These are phyloP conservation scores for Euspilapteryx auroguttella DNA, from an alignment of 2,888 invertebrate genomes.

Conservation along the genomic window DNA sequence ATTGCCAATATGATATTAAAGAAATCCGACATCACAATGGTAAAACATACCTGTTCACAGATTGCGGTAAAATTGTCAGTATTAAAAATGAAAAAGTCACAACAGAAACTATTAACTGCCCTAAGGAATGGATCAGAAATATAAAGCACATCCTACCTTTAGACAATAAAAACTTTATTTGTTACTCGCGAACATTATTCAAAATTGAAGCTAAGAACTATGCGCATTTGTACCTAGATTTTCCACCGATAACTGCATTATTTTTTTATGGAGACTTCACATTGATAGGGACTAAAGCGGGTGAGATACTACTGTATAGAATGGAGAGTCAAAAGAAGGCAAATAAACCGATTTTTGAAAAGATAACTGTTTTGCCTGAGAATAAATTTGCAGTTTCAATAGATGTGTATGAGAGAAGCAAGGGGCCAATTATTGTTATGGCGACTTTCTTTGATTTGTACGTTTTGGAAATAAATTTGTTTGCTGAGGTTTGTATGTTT, in stretches of 20 bases:
- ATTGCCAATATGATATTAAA: constrained; percentile 29
- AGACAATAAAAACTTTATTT: constrained; percentile 32
- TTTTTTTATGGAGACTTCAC: constrained; percentile 40
- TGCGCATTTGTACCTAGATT: constrained; percentile 34
- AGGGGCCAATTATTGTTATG: constrained; percentile 29
- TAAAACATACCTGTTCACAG: constrained; percentile 24
- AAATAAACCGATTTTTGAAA: constrained; percentile 25
- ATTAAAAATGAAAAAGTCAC: constrained; percentile 14
- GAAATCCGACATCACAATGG: constrained; percentile 22
- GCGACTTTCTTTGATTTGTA: constrained; percentile 33
- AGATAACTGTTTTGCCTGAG: constrained; percentile 23
- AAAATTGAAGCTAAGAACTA: constrained; percentile 33
- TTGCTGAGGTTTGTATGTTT: constrained; percentile 27
- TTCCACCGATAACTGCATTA: constrained; percentile 32
- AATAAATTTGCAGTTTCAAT: constrained; percentile 31
- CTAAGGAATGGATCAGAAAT: constrained; percentile 32
- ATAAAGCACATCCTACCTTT: constrained; percentile 27
- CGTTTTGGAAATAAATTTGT: constrained; percentile 28
- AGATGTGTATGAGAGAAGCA: constrained; percentile 33
- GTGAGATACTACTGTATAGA: constrained; percentile 33
- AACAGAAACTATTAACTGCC: constrained; percentile 19
- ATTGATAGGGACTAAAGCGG: constrained; percentile 25
- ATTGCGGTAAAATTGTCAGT: constrained; percentile 30
- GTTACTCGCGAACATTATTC: constrained; percentile 35
- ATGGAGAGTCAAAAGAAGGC: constrained; percentile 24